These are phyloP conservation scores for Tineola bisselliella DNA, from an alignment of 2,888 invertebrate species.

Conservation along the genomic window DNA sequence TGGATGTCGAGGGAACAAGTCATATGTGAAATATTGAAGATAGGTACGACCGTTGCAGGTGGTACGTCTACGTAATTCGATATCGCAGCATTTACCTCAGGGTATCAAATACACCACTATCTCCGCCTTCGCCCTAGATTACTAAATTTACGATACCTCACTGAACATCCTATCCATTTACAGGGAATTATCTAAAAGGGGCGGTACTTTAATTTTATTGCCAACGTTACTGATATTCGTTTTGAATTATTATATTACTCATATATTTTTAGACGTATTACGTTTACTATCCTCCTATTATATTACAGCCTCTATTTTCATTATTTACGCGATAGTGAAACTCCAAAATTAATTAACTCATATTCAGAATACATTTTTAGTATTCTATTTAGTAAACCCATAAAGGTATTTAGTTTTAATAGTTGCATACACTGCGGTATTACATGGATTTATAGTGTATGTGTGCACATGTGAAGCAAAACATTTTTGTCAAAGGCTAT, in stretches of 20 bases:
- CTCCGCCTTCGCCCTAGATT: constrained; percentile 19
- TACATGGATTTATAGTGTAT: background rate
- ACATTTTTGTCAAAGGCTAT: constrained; percentile 10
- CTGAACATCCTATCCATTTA: constrained; percentile 18
- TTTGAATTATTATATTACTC: background rate
- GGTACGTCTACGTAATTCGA: constrained; percentile 29
- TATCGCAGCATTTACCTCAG: constrained; percentile 28
- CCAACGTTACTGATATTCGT: background rate
- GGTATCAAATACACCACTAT: constrained; percentile 17
- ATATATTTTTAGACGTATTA: background rate
- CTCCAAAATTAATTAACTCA: too few species aligned
- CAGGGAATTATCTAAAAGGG: background rate
- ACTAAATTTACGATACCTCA: constrained; percentile 30
- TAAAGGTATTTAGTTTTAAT: background rate
- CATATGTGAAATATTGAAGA: constrained; percentile 10
- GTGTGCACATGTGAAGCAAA: background rate
- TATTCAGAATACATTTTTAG: too few species aligned
- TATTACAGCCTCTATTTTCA: too few species aligned
- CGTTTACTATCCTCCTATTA: too few species aligned
- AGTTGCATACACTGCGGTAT: background rate
- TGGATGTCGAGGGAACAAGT: constrained; percentile 4
- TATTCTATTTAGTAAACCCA: too few species aligned
- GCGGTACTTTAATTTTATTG: background rate
- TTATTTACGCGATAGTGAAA: too few species aligned
- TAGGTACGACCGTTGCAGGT: constrained; percentile 25